Conservation (phyloP, 2,797 vertebrate species). For the Pipistrellus pipistrellus region DNA sequence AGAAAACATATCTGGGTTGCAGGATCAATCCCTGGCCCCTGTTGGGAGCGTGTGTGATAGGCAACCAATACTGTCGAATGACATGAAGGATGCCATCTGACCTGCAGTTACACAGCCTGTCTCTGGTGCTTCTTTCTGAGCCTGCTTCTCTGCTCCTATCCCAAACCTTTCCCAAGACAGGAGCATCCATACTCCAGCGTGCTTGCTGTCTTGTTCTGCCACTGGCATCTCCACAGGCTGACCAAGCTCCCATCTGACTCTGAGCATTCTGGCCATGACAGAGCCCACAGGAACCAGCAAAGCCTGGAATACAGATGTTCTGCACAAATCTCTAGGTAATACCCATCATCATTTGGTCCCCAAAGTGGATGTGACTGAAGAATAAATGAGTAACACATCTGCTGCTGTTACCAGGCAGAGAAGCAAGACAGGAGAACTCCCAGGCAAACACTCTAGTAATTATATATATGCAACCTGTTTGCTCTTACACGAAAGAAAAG, state of each 20-base stretch:
- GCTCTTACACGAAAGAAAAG: not conserved
- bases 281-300: not conserved
- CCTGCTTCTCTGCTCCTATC: not conserved
- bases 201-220: not conserved
- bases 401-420: not conserved
- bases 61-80: not conserved
- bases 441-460: not conserved
- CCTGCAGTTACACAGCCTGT: not conserved
- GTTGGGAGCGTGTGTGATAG: too few relatives aligned
- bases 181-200: not conserved
- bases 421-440: not conserved
- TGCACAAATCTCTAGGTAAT: not conserved
- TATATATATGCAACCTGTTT: not conserved
- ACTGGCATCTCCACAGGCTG: not conserved
- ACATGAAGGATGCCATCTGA: not conserved
- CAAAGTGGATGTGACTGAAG: not conserved
- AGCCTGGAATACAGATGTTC: not conserved
- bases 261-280: not conserved
- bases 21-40: too few relatives aligned
- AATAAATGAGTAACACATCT: constrained; percentile 2
- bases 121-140: not conserved
- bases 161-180: not conserved
- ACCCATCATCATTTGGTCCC: not conserved
- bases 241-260: not conserved
- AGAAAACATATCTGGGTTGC: too few relatives aligned